A percentile compares a stretch with the other conserved stretches of the same genome.
phyloP scores from a whole-genome alignment of 2,113 vertebrate species.

The Limnothrissa miodon region DNA sequence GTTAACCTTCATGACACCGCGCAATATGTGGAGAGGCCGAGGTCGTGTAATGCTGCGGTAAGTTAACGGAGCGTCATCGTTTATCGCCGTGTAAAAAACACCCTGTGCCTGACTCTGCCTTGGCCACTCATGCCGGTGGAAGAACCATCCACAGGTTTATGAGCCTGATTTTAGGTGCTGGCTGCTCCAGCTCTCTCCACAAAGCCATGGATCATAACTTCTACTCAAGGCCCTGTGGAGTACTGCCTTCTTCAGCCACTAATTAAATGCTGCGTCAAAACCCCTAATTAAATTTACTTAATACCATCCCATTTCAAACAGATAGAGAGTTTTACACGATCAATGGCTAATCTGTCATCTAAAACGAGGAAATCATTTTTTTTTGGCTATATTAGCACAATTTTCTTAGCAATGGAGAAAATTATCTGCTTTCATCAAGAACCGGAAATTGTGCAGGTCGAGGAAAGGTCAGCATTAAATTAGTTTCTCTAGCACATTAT shows the following conservation, averaged over 20 bases:
- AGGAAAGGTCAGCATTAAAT: not conserved
- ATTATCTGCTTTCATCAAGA: not conserved
- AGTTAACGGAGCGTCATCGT: not conserved
- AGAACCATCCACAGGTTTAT: not conserved
- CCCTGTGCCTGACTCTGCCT: not conserved
- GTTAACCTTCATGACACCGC: not conserved
- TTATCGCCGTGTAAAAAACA: slow-evolving; percentile 25
- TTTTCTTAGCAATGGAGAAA: not conserved
- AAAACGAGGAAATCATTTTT: slow-evolving; percentile 55
- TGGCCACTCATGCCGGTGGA: not conserved
- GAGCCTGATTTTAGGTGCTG: slow-evolving; percentile 19
- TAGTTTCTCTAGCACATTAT: not conserved
- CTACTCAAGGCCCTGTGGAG: not conserved
- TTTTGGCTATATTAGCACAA: not conserved
- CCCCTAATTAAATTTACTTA: slow-evolving; percentile 15
- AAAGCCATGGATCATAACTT: slow-evolving; percentile 25
- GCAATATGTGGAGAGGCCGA: not conserved
- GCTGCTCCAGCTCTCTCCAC: slow-evolving; percentile 12
- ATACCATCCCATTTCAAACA: slow-evolving; percentile 35
- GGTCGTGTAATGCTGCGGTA: not conserved
- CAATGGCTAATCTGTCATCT: slow-evolving; percentile 64
- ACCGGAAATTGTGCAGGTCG: not conserved
- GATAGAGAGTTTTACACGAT: slow-evolving; percentile 48
- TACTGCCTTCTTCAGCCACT: slow-evolving; percentile 14
- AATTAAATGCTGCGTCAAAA: slow-evolving; percentile 40